Percentiles rank a stretch among this genome's conserved stretches.
Evolutionary conservation across 2,113 vertebrate genomes (phyloP).

Genomic region (Podarcis muralis): DNA sequence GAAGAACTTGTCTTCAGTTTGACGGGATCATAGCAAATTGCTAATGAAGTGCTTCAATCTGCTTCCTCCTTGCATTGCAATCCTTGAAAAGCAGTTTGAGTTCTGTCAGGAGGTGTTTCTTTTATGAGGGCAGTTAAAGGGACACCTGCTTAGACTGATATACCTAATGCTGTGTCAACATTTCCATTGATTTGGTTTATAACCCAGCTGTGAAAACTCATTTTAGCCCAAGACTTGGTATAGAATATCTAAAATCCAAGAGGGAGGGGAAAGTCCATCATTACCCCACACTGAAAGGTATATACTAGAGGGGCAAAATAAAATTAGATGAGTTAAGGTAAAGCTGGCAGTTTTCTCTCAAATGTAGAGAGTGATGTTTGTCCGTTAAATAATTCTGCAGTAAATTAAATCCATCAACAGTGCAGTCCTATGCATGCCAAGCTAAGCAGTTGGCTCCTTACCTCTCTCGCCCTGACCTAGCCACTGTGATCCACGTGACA

Average conservation of each 20-base stretch:
- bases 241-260: constrained; percentile 70
- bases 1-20: constrained; percentile 59
- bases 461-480: too few relatives aligned
- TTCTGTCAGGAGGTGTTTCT: constrained; percentile 70
- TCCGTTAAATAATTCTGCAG: background rate
- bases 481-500: too few relatives aligned
- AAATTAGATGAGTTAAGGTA: constrained; percentile 56
- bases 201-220: constrained; percentile 82
- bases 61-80: constrained; percentile 51
- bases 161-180: constrained; percentile 75
- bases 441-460: too few relatives aligned
- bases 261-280: constrained; percentile 41
- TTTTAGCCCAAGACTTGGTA: constrained; percentile 70
- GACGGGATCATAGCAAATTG: constrained; percentile 32
- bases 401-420: background rate
- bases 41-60: constrained; percentile 62
- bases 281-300: constrained; percentile 46
- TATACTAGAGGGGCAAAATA: constrained; percentile 57
- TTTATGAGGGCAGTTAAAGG: constrained; percentile 76
- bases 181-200: constrained; percentile 82
- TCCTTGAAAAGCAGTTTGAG: constrained; percentile 54
- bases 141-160: constrained; percentile 78
- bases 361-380: constrained; percentile 44
- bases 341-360: constrained; percentile 59
- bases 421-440: background rate